These are phyloP conservation scores for Harpagifer antarcticus DNA, from an alignment of 2,797 vertebrate species.

Conservation along the genomic window DNA sequence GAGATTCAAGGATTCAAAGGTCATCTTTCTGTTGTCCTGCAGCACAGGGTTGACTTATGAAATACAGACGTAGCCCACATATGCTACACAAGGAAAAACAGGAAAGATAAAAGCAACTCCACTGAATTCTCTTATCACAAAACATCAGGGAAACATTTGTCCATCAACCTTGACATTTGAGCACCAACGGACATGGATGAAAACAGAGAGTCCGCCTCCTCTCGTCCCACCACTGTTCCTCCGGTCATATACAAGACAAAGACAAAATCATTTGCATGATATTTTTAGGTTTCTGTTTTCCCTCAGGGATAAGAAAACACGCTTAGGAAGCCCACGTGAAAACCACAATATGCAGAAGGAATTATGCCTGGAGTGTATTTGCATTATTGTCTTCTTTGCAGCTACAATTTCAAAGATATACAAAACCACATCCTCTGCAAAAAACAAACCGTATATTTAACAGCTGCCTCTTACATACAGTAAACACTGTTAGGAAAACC, in stretches of 20 bases:
- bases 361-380: slow-evolving; percentile 2
- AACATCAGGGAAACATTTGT: too few relatives aligned
- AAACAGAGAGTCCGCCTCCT: too few relatives aligned
- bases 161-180: too few relatives aligned
- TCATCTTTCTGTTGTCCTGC: too few relatives aligned
- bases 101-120: too few relatives aligned
- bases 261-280: background rate
- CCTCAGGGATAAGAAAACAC: slow-evolving; percentile 24
- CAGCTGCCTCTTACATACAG: background rate
- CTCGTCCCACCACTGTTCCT: too few relatives aligned
- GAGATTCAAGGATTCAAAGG: too few relatives aligned
- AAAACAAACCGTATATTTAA: background rate
- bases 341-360: slow-evolving; percentile 13
- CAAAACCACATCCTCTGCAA: background rate
- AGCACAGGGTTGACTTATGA: too few relatives aligned
- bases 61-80: too few relatives aligned
- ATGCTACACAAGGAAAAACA: too few relatives aligned
- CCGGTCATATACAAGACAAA: background rate
- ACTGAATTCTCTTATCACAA: too few relatives aligned
- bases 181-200: too few relatives aligned
- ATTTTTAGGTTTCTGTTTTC: slow-evolving; percentile 30
- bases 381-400: background rate
- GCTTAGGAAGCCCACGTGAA: background rate
- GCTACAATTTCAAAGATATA: background rate
- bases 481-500: background rate